These are phyloP conservation scores for Macquaria ambigua DNA, from an alignment of 2,113 vertebrate genomes.

Conservation along the genomic window DNA sequence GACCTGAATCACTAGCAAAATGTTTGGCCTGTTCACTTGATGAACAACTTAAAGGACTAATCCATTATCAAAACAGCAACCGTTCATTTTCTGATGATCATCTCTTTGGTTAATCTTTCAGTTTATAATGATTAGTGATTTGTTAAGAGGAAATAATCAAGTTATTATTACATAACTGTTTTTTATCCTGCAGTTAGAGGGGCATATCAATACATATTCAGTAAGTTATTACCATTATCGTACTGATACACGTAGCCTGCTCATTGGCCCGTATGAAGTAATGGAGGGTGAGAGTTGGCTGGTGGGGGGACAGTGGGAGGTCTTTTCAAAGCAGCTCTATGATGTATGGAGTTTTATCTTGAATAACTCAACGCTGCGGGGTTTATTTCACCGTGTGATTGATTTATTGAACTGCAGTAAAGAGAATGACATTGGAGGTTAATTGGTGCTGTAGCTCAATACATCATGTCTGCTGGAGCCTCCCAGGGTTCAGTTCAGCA, in stretches of 20 bases:
- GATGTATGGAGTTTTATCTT: conserved; percentile 32
- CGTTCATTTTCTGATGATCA: background rate
- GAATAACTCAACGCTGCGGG: conserved; percentile 39
- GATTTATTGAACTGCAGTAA: conserved; percentile 64
- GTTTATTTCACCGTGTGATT: conserved; percentile 47
- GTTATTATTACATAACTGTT: background rate
- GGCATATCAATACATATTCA: background rate
- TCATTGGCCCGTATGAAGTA: background rate
- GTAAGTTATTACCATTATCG: background rate
- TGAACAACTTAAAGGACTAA: background rate
- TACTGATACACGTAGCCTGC: background rate
- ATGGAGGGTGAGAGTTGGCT: background rate
- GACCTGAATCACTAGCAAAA: background rate
- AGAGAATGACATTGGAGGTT: conserved; percentile 57
- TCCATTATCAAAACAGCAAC: background rate
- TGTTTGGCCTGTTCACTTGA: too few relatives aligned
- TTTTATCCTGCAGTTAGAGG: background rate
- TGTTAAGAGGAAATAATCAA: background rate
- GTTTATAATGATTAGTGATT: background rate
- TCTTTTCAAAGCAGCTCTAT: conserved; percentile 10
- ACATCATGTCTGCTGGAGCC: conserved; percentile 22
- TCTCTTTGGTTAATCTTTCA: too few relatives aligned
- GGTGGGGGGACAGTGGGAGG: conserved; percentile 22
- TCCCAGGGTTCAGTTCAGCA: background rate
- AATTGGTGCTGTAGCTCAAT: conserved; percentile 56